Conservation (phyloP, 2,888 invertebrate species). For the Noctua fimbriata region DNA sequence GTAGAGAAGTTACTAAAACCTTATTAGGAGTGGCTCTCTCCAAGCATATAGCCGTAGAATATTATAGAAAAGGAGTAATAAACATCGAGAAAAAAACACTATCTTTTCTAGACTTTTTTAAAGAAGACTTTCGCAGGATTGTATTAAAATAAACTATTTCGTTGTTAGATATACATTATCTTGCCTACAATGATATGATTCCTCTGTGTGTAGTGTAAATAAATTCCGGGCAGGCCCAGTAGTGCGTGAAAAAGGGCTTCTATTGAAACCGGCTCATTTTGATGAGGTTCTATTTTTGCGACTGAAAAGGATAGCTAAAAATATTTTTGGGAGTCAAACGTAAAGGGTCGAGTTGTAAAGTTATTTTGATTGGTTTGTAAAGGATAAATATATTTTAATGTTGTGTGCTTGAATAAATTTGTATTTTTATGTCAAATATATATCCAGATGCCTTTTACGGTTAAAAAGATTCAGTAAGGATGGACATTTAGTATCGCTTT, state of each 20-base stretch:
- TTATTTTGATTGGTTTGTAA: background rate
- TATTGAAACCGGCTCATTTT: constrained; percentile 55
- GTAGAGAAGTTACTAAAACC: background rate
- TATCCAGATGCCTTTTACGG: background rate
- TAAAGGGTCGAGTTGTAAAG: background rate
- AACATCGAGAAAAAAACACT: background rate
- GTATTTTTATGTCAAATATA: background rate
- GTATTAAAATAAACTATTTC: constrained; percentile 27
- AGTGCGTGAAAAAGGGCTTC: constrained; percentile 56
- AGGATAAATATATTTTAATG: background rate
- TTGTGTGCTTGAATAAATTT: background rate
- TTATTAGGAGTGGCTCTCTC: background rate
- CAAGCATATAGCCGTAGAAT: background rate
- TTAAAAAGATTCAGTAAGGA: background rate
- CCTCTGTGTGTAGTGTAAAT: constrained; percentile 55
- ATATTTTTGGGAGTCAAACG: constrained; percentile 9
- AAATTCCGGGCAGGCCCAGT: constrained; percentile 48
- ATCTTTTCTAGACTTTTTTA: background rate
- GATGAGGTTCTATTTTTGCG: constrained; percentile 59
- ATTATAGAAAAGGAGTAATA: background rate
- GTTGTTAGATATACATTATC: constrained; percentile 7
- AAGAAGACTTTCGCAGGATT: background rate
- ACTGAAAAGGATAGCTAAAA: constrained; percentile 14
- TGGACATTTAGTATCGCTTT: background rate
- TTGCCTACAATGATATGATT: constrained; percentile 50